Evolutionary conservation across 2,888 invertebrate species (phyloP), one percentile per base, ranked within the genome.

Genomic region (Branchellion lobata): DNA sequence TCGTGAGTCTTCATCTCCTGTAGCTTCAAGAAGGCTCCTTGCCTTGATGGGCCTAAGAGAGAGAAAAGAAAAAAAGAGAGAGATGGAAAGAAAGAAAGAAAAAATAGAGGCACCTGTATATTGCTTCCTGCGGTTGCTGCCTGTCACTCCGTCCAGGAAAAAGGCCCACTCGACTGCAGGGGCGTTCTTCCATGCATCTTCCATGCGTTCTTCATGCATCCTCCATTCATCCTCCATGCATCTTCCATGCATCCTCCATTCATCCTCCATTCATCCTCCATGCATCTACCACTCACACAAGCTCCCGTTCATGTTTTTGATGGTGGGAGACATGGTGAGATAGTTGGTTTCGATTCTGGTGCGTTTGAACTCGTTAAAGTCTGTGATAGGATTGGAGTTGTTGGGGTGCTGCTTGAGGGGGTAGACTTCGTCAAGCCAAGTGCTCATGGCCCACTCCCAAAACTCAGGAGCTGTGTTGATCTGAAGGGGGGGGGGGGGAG

Each of bases 151-250:
- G 24, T 33, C 53, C 0, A 61, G 40, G 33, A 51, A 77, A n/a
- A 65, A 77, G 29, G 77, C 77, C 77, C 77, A 77, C 57, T 34
- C 77, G 29, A 29, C 77, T 77, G 36, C 0, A 1, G 21, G 8
- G 3, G 5, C 24, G 21, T 57, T 5, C 3, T 57, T 24, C 21
- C 3, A 24, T 8, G n/a, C 21, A 18, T 57, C 3, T 57, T 5
- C 61, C 61, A 18, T 5, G n/a, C 5, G 61, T 8, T 24, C 8
- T 57, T 5, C 61, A 57, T 14, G 61, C 61, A 24, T 40, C 40
- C 14, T 40, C 14, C 40, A 8, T 40, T 40, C 14, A 5, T 14
- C 40, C 40, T 40, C 40, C 14, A 8, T 40, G 8, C 14, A 5
- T 40, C 40, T 14, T 40, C 40, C 40, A 8, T 40, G 8, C 40